Percentiles rank a stretch among this genome's conserved stretches.
Conservation (phyloP, 53 echinoderm and acorn worm genomes). For the Henricia sp. region DNA sequence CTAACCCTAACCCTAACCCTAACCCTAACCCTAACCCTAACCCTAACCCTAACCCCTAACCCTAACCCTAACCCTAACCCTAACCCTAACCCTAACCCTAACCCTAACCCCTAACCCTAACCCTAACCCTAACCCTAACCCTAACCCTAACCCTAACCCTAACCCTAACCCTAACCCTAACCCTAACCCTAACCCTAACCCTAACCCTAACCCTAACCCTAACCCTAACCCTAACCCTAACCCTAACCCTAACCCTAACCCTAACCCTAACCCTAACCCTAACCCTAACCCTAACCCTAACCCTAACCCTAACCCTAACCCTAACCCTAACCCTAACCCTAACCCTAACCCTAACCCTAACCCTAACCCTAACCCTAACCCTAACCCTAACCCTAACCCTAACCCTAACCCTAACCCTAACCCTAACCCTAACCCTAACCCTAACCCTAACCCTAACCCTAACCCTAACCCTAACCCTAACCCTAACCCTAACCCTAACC, state of each 20-base stretch:
- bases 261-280: not conserved
- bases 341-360: not conserved
- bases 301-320: not conserved
- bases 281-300: not conserved
- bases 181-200: slow-evolving; percentile 20
- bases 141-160: slow-evolving; percentile 18
- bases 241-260: slow-evolving; percentile 19
- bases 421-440: slow-evolving; percentile 43
- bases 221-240: slow-evolving; percentile 19
- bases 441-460: slow-evolving; percentile 53
- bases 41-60: slow-evolving; percentile 53
- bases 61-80: slow-evolving; percentile 53
- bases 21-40: slow-evolving; percentile 51
- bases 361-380: not conserved
- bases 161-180: slow-evolving; percentile 17
- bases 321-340: slow-evolving; percentile 20
- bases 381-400: slow-evolving; percentile 7
- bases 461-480: slow-evolving; percentile 53
- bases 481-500: slow-evolving; percentile 53
- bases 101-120: too few relatives aligned
- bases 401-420: slow-evolving; percentile 9
- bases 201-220: slow-evolving; percentile 20
- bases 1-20: slow-evolving; percentile 52
- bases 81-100: slow-evolving; percentile 30
- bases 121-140: slow-evolving; percentile 20